Conservation (phyloP, 2,797 vertebrate species). For the Numenius phaeopus region DNA sequence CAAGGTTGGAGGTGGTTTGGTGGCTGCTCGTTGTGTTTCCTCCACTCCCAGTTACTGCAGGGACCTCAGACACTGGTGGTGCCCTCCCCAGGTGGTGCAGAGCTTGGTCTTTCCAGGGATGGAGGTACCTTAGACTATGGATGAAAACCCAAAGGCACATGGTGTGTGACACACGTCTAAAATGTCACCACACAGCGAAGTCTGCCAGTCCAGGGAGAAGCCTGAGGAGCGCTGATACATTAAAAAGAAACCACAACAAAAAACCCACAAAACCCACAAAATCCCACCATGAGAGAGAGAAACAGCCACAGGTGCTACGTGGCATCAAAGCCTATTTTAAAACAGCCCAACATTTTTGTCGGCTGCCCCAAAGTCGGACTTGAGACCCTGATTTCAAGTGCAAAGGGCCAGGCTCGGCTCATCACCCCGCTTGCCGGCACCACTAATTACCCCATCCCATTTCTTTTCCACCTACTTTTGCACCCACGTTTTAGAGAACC, state of each 20-base stretch:
- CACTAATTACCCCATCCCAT: accelerated
- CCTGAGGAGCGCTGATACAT: background rate
- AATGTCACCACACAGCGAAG: background rate
- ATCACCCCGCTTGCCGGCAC: accelerated
- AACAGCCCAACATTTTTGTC: background rate
- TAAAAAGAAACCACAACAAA: background rate
- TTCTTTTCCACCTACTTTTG: background rate
- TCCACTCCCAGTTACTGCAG: background rate
- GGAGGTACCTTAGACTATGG: background rate
- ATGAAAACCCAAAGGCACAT: background rate
- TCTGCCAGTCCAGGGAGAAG: background rate
- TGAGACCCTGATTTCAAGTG: background rate
- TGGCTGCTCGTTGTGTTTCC: background rate
- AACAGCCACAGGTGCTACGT: background rate
- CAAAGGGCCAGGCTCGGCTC: background rate
- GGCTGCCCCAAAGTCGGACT: background rate
- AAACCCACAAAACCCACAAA: background rate
- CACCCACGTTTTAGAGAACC: background rate
- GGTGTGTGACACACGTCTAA: background rate
- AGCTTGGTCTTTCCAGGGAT: background rate
- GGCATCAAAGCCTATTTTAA: background rate
- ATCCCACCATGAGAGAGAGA: background rate
- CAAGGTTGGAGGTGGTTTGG: background rate
- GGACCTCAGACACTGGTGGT: background rate
- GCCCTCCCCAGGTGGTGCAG: background rate